Evolutionary conservation across 2,113 vertebrate genomes (phyloP).

Genomic region (Tachysurus fulvidraco): DNA sequence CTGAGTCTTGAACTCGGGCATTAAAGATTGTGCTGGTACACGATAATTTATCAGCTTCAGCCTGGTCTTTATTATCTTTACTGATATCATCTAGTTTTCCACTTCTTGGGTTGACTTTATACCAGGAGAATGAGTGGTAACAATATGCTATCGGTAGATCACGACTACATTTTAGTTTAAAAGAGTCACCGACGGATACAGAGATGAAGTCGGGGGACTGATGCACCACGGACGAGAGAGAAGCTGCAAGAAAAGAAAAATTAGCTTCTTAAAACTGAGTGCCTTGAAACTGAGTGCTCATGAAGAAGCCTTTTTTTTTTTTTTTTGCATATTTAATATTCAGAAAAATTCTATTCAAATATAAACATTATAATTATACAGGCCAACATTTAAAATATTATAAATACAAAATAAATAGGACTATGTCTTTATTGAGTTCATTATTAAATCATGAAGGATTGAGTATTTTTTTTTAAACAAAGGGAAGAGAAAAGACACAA

Average conservation of each 20-base stretch:
- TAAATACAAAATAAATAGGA: no score
- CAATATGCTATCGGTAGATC: not conserved
- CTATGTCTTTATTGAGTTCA: no score
- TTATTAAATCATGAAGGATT: no score
- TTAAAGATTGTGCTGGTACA: conserved; percentile 1
- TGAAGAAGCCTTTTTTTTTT: not conserved
- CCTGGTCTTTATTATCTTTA: fast-evolving
- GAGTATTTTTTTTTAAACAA: no score
- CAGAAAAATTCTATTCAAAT: no score
- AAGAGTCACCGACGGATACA: not conserved
- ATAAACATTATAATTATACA: no score
- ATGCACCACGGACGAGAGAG: not conserved
- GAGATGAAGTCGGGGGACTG: conserved; percentile 22
- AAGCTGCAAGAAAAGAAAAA: conserved; percentile 16
- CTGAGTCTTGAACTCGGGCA: conserved; percentile 16
- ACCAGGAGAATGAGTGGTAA: not conserved
- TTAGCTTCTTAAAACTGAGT: no score
- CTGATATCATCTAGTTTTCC: not conserved
- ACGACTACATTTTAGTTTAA: conserved; percentile 22
- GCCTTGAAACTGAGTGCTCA: not conserved
- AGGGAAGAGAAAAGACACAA: no score
- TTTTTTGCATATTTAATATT: no score
- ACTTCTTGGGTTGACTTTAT: conserved; percentile 31
- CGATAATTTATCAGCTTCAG: not conserved
- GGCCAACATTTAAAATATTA: no score